These are phyloP conservation scores for Okapia johnstoni DNA, from an alignment of 2,113 vertebrate genomes.

Conservation along the genomic window DNA sequence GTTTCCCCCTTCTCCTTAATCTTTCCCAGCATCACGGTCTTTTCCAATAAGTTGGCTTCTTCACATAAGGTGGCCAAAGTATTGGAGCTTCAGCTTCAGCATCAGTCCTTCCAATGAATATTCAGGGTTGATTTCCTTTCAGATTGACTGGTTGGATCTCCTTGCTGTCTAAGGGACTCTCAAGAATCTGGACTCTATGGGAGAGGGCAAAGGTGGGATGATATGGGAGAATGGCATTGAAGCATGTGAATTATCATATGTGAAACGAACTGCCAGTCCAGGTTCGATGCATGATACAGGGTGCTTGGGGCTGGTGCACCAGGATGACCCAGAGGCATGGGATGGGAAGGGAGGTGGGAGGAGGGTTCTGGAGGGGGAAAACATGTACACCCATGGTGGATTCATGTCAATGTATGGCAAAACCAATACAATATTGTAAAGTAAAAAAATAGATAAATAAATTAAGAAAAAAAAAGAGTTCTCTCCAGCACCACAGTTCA, in stretches of 20 bases:
- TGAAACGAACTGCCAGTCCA: no score
- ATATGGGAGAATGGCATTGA: no score
- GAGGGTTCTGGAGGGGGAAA: neutral
- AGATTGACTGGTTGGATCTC: neutral
- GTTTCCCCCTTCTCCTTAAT: neutral
- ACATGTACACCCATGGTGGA: no score
- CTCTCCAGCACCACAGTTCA: neutral
- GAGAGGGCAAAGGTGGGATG: no score
- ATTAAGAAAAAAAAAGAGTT: no score
- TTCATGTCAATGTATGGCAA: no score
- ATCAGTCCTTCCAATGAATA: neutral
- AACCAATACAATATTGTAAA: no score
- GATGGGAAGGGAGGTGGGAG: neutral
- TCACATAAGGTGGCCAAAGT: neutral
- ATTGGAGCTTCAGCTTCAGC: neutral
- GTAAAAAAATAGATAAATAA: no score
- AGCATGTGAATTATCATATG: no score
- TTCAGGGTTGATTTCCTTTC: neutral
- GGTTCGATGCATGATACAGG: no score
- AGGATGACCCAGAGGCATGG: no score
- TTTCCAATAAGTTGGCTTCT: neutral
- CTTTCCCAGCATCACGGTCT: neutral
- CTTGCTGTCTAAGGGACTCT: neutral
- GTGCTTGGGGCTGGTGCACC: no score
- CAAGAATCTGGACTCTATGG: neutral